phyloP scores from a whole-genome alignment of 2,888 invertebrate species.

The Melanotus villosus region DNA sequence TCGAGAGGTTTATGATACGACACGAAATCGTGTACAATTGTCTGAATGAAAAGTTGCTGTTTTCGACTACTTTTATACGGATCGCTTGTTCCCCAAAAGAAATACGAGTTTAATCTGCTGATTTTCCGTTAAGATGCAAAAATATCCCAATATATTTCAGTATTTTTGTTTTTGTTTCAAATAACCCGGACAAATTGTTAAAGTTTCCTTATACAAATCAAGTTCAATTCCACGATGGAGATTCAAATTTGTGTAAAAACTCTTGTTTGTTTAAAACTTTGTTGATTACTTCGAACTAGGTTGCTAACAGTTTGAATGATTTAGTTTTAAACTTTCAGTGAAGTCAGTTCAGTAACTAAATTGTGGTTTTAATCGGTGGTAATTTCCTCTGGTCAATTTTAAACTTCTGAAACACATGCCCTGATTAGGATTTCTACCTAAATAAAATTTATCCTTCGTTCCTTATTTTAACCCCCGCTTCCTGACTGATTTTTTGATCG shows the following conservation, averaged over 20 bases:
- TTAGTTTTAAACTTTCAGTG: not conserved
- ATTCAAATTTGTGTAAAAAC: not conserved
- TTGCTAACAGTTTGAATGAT: not conserved
- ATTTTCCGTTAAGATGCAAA: too few relatives aligned
- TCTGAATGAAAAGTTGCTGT: too few relatives aligned
- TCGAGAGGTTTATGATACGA: conserved; percentile 15
- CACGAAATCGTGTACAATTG: not conserved
- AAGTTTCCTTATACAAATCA: conserved; percentile 2
- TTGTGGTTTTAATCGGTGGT: not conserved
- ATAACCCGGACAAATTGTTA: not conserved
- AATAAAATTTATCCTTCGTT: too few relatives aligned
- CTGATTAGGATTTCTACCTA: too few relatives aligned
- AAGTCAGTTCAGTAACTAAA: not conserved
- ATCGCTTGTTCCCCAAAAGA: too few relatives aligned
- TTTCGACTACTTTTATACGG: too few relatives aligned
- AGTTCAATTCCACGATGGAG: not conserved
- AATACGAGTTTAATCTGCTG: too few relatives aligned
- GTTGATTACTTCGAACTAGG: conserved; percentile 1
- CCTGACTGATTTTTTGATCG: too few relatives aligned
- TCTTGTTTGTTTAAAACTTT: conserved; percentile 3
- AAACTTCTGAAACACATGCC: too few relatives aligned
- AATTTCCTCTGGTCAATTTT: too few relatives aligned
- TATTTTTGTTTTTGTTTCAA: not conserved
- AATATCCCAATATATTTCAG: too few relatives aligned
- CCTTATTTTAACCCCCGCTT: too few relatives aligned